Conservation (phyloP, 2,113 vertebrate genomes). For the Mastomys coucha region DNA sequence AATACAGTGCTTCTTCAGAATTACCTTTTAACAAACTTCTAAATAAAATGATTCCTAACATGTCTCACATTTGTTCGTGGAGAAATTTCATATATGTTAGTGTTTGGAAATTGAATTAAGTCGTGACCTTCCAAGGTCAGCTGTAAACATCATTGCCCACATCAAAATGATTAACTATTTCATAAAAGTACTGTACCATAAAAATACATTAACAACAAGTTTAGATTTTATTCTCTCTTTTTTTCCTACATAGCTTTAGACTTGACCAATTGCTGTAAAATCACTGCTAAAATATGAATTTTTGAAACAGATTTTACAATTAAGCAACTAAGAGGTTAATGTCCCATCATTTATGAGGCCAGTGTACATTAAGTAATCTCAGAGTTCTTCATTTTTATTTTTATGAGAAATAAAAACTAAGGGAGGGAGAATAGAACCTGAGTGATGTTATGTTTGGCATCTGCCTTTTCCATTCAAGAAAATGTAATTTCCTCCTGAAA, state of each 20-base stretch:
- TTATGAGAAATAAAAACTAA: slow-evolving; percentile 65
- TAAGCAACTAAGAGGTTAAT: background rate
- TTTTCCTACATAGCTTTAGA: slow-evolving; percentile 3
- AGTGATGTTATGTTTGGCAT: slow-evolving; percentile 76
- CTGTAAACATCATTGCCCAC: slow-evolving; percentile 22
- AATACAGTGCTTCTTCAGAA: background rate
- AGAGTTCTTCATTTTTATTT: slow-evolving; percentile 23
- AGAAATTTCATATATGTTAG: background rate
- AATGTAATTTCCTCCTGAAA: slow-evolving; percentile 84
- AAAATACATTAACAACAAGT: slow-evolving; percentile 11
- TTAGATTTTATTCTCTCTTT: background rate
- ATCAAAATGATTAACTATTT: slow-evolving; percentile 50
- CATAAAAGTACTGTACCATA: background rate
- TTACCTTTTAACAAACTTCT: background rate
- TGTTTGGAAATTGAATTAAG: slow-evolving; percentile 40
- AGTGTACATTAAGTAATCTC: slow-evolving; percentile 40
- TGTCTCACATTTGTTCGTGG: background rate
- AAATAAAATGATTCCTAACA: background rate
- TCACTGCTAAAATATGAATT: background rate
- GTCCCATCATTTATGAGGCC: background rate
- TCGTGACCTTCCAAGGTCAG: background rate
- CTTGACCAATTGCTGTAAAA: slow-evolving; percentile 37
- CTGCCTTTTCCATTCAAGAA: slow-evolving; percentile 79
- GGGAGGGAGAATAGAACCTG: slow-evolving; percentile 31
- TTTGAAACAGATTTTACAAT: background rate